phyloP scores from a whole-genome alignment of 2,113 vertebrate species.

The Laterallus jamaicensis region DNA sequence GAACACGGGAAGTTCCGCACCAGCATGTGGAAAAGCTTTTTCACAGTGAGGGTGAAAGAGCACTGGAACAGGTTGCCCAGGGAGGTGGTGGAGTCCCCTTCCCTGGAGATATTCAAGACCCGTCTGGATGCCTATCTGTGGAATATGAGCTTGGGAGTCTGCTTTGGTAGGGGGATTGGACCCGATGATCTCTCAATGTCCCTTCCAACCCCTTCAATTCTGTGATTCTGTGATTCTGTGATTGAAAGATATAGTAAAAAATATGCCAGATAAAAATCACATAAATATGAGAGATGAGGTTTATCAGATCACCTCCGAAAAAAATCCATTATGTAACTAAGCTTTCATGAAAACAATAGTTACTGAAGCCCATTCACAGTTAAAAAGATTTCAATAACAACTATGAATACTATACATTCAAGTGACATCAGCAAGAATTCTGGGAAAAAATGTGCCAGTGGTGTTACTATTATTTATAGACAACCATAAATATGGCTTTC shows the following conservation, averaged over 20 bases:
- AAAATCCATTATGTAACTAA: not conserved
- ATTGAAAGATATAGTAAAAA: not conserved
- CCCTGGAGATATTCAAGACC: too few relatives aligned
- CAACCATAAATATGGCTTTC: not conserved
- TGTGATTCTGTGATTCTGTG: too few relatives aligned
- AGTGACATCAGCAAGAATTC: not conserved
- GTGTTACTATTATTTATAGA: not conserved
- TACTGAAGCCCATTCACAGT: not conserved
- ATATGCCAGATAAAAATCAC: not conserved
- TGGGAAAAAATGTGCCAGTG: not conserved
- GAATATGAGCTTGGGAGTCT: too few relatives aligned
- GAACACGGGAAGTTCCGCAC: too few relatives aligned
- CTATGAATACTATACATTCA: not conserved
- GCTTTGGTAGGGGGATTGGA: too few relatives aligned
- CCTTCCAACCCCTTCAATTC: too few relatives aligned
- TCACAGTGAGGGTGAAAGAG: too few relatives aligned
- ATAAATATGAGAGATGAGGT: not conserved
- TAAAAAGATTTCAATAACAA: not conserved
- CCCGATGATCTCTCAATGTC: too few relatives aligned
- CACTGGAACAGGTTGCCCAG: too few relatives aligned
- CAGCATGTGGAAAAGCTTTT: too few relatives aligned
- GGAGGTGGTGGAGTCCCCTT: too few relatives aligned
- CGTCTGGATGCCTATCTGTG: too few relatives aligned
- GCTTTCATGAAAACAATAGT: not conserved
- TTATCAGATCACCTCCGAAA: not conserved